These are phyloP conservation scores for Andricus grossulariae DNA, from an alignment of 1,140 invertebrate species.

Conservation along the genomic window DNA sequence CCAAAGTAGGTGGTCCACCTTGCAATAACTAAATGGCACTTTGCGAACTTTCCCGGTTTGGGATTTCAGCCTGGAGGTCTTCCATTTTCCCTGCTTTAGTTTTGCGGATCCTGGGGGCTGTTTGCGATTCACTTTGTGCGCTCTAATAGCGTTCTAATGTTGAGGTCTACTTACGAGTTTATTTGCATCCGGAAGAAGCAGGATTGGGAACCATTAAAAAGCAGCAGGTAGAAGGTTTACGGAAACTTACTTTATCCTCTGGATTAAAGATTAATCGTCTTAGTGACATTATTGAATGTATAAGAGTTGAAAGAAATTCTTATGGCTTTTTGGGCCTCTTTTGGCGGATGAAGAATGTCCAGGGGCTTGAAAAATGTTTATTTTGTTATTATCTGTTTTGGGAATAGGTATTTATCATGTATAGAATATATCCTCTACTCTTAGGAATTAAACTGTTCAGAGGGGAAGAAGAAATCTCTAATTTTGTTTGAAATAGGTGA, in stretches of 20 bases:
- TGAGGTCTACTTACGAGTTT: not conserved
- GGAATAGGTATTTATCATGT: not conserved
- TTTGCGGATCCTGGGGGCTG: not conserved
- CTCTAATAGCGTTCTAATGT: not conserved
- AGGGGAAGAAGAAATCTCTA: no score
- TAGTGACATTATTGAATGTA: conserved; percentile 2
- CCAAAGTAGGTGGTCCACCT: conserved; percentile 23
- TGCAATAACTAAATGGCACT: not conserved
- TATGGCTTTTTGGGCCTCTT: not conserved
- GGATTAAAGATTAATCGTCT: conserved; percentile 29
- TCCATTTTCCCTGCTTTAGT: not conserved
- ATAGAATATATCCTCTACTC: not conserved
- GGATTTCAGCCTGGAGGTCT: not conserved
- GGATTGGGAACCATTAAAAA: conserved; percentile 14
- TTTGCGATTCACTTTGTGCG: not conserved
- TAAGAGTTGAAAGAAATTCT: not conserved
- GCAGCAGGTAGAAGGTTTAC: conserved; percentile 27
- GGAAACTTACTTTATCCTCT: conserved; percentile 8
- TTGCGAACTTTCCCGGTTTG: not conserved
- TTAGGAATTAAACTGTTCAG: no score
- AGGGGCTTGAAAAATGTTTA: conserved; percentile 19
- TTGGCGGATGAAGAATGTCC: not conserved
- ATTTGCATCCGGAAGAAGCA: conserved; percentile 6
- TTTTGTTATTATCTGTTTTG: not conserved
- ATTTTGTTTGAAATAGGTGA: no score